phyloP scores from a whole-genome alignment of 2,797 vertebrate genomes.

The Sphaeramia orbicularis region DNA sequence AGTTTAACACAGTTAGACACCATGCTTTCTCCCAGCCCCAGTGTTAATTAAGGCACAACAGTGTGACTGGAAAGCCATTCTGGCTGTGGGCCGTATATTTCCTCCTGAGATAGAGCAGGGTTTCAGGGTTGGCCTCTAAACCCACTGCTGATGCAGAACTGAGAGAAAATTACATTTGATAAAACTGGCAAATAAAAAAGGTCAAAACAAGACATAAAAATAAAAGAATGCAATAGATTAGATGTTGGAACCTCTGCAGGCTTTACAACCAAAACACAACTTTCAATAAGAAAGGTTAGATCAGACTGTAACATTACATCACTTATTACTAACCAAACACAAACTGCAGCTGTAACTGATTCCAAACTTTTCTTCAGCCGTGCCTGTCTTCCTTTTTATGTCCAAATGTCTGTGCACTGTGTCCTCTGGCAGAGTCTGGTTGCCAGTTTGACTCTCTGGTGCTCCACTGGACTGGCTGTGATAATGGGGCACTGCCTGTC shows the following conservation, averaged over 20 bases:
- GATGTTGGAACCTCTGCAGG: background rate
- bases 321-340: background rate
- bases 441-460: conserved; percentile 49
- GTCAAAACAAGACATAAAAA: background rate
- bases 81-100: conserved; percentile 51
- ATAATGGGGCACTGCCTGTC: conserved; percentile 54
- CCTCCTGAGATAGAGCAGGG: conserved; percentile 36
- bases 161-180: conserved; percentile 14
- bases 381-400: conserved; percentile 19
- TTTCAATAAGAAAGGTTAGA: too few relatives aligned
- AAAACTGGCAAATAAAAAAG: background rate
- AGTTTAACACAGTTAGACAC: conserved; percentile 41
- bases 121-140: conserved; percentile 38
- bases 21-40: conserved; percentile 30
- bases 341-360: conserved; percentile 12
- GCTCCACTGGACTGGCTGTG: conserved; percentile 53
- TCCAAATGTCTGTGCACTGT: conserved; percentile 30
- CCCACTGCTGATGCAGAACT: conserved; percentile 22
- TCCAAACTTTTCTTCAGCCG: conserved; percentile 14
- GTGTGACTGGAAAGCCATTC: conserved; percentile 40
- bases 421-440: background rate
- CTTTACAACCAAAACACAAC: conserved; percentile 13
- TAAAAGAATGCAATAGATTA: too few relatives aligned
- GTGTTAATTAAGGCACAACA: conserved; percentile 63
- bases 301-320: background rate